These are phyloP conservation scores for Leptopterna dolabrata DNA, from an alignment of 2,888 invertebrate genomes.

Conservation along the genomic window DNA sequence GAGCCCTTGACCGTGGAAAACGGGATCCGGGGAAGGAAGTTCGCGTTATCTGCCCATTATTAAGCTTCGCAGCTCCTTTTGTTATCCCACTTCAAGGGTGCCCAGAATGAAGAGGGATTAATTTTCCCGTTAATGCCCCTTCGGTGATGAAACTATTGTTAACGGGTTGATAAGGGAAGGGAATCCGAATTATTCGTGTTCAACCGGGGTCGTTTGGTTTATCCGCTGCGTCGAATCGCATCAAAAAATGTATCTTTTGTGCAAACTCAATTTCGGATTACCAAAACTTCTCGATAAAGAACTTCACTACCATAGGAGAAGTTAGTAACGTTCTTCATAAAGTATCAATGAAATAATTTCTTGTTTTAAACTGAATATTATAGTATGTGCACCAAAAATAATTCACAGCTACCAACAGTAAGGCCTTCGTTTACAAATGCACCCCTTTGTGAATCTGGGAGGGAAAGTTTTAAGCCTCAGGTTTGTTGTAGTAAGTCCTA, in stretches of 20 bases:
- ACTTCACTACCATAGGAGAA: neutral
- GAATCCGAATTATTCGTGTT: neutral
- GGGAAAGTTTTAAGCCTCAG: too few relatives aligned
- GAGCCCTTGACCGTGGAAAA: neutral
- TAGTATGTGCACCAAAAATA: too few relatives aligned
- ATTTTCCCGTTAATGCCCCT: neutral
- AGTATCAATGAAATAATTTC: too few relatives aligned
- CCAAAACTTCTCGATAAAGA: neutral
- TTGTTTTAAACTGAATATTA: too few relatives aligned
- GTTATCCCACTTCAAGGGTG: neutral
- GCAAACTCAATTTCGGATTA: neutral
- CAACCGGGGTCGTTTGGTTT: neutral
- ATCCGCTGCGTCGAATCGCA: neutral
- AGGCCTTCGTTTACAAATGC: too few relatives aligned
- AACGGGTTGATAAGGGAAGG: neutral
- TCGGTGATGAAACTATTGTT: neutral
- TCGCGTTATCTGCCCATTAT: conserved; percentile 20
- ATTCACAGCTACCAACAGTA: too few relatives aligned
- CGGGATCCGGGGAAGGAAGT: conserved; percentile 17
- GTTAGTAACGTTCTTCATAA: too few relatives aligned
- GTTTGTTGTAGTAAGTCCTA: too few relatives aligned
- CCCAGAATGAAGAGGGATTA: neutral
- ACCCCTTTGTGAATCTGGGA: too few relatives aligned
- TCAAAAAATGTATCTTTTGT: neutral
- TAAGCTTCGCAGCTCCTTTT: neutral